Evolutionary conservation across 2,113 vertebrate species (phyloP), one percentile per base, ranked within the genome.

Genomic region (Festucalex cinctus): DNA sequence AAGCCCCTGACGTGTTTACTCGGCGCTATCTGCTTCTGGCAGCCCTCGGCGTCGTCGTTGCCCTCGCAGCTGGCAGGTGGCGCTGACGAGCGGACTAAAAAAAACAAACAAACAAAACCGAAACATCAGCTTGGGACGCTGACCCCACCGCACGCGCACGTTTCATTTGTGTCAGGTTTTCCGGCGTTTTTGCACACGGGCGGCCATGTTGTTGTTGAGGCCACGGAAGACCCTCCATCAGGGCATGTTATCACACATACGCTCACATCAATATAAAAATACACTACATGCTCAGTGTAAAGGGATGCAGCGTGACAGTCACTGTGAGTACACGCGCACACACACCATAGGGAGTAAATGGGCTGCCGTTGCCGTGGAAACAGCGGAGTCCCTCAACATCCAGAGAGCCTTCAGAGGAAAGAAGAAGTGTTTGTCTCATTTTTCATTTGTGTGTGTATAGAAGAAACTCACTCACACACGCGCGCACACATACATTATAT

Each of bases 341-440:
- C 63, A 57, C 43, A 69, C 80, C 65, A 70, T 74, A 57, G 80
- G 78, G 79, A 88, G 80, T 80, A 88, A 89, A 88, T 88, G 75
- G 85, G 77, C 80, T 84, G 67, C 51, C 63, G 91, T 92, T 89
- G 77, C 90, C 85, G 90, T 91, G 84, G 91, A 88, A 92, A 92
- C 90, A 84, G 79, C 65, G 54, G 39, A 85, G 84, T 92, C 84
- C 82, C 79, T 85, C 83, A 86, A 86, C 86, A 86, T 81, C 76
- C 74, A 81, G 74, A 81, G 72, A 85, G 73, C 82, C 76, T 83
- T 86, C 67, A 81, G 77, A 80, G 82, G 77, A 84, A 84, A 57
- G 86, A 78, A 83, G 60, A 80, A 80, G 76, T 79, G 83, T 86
- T 90, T 87, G 83, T 86, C 79, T 88, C 87, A 74, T 86, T 83